Evolutionary conservation across 2,113 vertebrate genomes (phyloP), one percentile per base, ranked within the genome.

Genomic region (Chascanopsetta lugubris): DNA sequence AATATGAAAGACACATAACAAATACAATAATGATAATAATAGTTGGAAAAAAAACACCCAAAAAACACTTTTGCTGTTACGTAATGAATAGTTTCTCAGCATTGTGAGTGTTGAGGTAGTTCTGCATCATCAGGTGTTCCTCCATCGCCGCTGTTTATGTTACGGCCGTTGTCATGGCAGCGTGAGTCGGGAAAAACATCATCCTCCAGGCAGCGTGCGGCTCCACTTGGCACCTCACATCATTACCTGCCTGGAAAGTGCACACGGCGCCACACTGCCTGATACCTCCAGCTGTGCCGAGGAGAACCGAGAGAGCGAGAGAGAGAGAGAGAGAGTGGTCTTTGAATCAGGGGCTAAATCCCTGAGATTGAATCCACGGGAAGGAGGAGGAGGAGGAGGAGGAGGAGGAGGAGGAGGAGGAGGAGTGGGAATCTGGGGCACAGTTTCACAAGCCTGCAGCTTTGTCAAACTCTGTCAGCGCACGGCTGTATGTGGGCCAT

Each of bases 401-500:
- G 49, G 46, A 9, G 71, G 48, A 30, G 63, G 67, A 57, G 36
- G 18, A 54, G 49, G 46, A 9, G 71, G 48, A 30, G 63, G 67
- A 57, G 36, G 18, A 54, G 49, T 40, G 9, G 71, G 42, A 53
- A 87, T 82, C 17, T 70, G 36, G 72, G 70, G 49, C 72, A 83
- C 61, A 40, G 58, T 61, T 81, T 79, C 38, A 71, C 55, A 60
- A 9, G 54, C 63, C 79, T 56, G 64, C 45, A 83, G 85, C 87
- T 83, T 77, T 82, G 77, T 88, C 62, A 72, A 45, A 74, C 75
- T 79, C 72, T 40, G 54, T 81, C 69, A 73, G 48, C 58, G 48
- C 63, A 69, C 43, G 24, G 50, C 71, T 73, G 77, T 77, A 89
- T 91, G 79, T 89, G 86, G 84, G 87, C 79, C 87, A 85, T 72